phyloP scores from a whole-genome alignment of 2,888 invertebrate species.

The Cerceris rybyensis region DNA sequence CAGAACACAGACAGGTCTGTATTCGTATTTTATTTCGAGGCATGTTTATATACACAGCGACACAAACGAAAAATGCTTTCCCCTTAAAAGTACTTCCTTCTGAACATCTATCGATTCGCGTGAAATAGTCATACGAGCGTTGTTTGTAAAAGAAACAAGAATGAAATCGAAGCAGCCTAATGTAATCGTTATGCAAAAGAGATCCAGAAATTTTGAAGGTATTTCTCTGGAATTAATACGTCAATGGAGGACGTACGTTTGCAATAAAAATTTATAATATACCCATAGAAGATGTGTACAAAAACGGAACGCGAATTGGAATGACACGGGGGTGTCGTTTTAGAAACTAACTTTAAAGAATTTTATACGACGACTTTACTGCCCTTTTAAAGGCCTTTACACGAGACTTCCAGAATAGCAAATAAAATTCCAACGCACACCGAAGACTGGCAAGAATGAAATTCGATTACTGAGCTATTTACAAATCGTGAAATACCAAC shows the following conservation, averaged over 20 bases:
- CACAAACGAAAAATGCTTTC: neutral
- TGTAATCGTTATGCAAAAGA: too few species aligned
- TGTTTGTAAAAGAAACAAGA: neutral
- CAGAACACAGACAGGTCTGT: constrained; percentile 16
- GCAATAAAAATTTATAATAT: neutral
- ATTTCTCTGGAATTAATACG: too few species aligned
- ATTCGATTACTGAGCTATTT: constrained; percentile 40
- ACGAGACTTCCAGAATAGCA: constrained; percentile 49
- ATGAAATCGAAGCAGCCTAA: neutral
- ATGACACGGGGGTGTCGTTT: constrained; percentile 26
- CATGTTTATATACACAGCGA: neutral
- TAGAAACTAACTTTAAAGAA: constrained; percentile 47
- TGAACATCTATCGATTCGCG: too few species aligned
- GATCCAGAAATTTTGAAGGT: too few species aligned
- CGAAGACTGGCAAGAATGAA: constrained; percentile 22
- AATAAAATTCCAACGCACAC: constrained; percentile 41
- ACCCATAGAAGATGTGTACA: neutral
- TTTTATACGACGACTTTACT: constrained; percentile 62
- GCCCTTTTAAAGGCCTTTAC: constrained; percentile 43
- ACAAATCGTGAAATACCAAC: constrained; percentile 35
- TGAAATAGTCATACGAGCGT: too few species aligned
- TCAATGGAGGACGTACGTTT: too few species aligned
- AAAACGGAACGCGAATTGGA: neutral
- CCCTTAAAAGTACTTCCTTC: neutral
- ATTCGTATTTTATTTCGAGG: constrained; percentile 30